Base-by-base conservation (phyloP, 2,113 vertebrate genomes). In the Embiotoca jacksoni region DNA sequence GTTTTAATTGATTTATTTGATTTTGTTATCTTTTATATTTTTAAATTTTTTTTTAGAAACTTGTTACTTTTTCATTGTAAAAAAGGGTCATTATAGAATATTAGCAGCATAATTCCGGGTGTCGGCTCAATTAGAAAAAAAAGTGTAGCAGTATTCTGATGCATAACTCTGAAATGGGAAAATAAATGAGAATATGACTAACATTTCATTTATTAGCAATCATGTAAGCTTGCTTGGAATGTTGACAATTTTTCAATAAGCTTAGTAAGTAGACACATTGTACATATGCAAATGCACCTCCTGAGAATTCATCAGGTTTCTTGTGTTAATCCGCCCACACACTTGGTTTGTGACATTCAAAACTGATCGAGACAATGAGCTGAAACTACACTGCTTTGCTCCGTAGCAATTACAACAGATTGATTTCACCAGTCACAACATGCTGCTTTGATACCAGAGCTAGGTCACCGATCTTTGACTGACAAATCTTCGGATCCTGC, bases 301-400 rank as follows among this genome's bases (percentile, higher is more conserved):
- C 67, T 1, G 1, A 35, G 47, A 49, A 64, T 33, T 66, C 58
- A 6, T 70, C 56, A 36, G 70, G 44, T 66, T 71, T 30, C 58
- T 71, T 84, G 82, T 80, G 66, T 75, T 69, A 9, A 73, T 81
- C 82, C 55, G 60, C 78, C 80, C 75, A 80, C 84, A 75, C 79
- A 74, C 46, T 84, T 62, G 68, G 23, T 62, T 82, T 49, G 32
- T 81, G 75, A 78, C 78, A 81, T 78, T 86, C 54, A 57, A 47
- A 75, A 53, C 66, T 71, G 61, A 86, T 63, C 55, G 62, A 80
- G 78, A 83, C 81, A 84, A 80, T 77, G 49, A 78, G 78, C 52
- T 10, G 9, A 54, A 76, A 64, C 60, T 36, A 13, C 36, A 30
- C 49, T 0, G 32, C 53, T 67, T 57, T 35, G 76, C 71, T 66